A percentile compares a stretch with the other conserved stretches of the same genome.
Evolutionary conservation across 2,888 invertebrate genomes (phyloP).

Genomic region (Drosophila eohydei): DNA sequence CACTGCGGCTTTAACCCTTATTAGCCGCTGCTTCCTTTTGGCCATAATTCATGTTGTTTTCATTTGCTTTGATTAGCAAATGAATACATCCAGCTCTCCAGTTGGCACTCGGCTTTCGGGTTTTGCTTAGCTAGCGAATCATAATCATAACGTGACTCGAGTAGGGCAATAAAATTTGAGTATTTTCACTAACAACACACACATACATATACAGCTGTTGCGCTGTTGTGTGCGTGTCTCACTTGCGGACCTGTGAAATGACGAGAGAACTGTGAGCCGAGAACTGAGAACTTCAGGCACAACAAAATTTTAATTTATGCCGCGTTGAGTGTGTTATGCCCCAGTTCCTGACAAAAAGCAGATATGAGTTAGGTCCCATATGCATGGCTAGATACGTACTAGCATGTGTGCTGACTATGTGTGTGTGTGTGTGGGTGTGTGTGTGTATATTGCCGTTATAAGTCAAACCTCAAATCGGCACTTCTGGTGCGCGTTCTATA

Average conservation of each 20-base stretch:
- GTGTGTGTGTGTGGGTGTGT: slow-evolving; percentile 10
- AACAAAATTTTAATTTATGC: slow-evolving; percentile 77
- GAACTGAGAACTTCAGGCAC: slow-evolving; percentile 20
- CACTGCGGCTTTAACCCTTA: slow-evolving; percentile 76
- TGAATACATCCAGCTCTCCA: slow-evolving; percentile 53
- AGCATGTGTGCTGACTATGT: slow-evolving; percentile 7
- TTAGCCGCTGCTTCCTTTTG: slow-evolving; percentile 62
- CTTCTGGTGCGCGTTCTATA: slow-evolving; percentile 73
- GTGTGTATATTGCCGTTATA: slow-evolving; percentile 51
- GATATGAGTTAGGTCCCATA: slow-evolving; percentile 13
- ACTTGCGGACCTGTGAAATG: slow-evolving; percentile 68
- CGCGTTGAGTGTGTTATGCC: slow-evolving; percentile 76
- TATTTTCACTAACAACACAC: slow-evolving; percentile 50
- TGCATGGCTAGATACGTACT: slow-evolving; percentile 26
- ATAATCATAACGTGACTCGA: slow-evolving; percentile 71
- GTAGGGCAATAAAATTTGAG: slow-evolving; percentile 72
- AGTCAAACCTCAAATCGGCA: slow-evolving; percentile 79
- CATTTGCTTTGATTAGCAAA: slow-evolving; percentile 82
- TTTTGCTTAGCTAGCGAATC: slow-evolving; percentile 60
- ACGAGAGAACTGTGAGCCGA: slow-evolving; percentile 13
- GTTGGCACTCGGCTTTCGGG: slow-evolving; percentile 16
- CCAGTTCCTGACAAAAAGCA: slow-evolving; percentile 64
- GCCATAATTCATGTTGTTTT: slow-evolving; percentile 78
- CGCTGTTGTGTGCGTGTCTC: slow-evolving; percentile 64
- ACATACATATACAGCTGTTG: slow-evolving; percentile 35